These are phyloP conservation scores for Pyrrhia umbra DNA, from an alignment of 2,888 invertebrate species.

Conservation along the genomic window DNA sequence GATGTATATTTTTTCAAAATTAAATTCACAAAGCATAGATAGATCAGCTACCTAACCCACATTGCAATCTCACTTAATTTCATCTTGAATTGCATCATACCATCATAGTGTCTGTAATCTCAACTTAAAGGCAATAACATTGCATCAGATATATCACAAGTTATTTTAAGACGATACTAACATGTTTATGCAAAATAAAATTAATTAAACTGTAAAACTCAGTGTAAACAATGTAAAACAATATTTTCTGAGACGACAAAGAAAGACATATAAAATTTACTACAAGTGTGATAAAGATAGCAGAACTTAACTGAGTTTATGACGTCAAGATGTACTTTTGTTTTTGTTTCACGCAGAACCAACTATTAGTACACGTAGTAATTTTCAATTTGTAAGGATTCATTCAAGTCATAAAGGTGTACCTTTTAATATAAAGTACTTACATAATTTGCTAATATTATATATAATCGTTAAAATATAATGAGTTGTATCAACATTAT, in stretches of 20 bases:
- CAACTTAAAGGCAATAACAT: constrained; percentile 2
- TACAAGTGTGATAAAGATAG: constrained; percentile 37
- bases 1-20: neutral
- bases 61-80: constrained; percentile 41
- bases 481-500: too few species aligned
- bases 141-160: neutral
- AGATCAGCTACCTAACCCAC: constrained; percentile 1
- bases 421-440: too few species aligned
- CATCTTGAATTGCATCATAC: constrained; percentile 46
- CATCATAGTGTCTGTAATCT: neutral
- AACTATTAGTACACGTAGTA: neutral
- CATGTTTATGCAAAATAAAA: neutral
- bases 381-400: neutral
- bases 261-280: constrained; percentile 10
- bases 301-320: neutral
- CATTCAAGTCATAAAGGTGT: neutral
- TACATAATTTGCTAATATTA: too few species aligned
- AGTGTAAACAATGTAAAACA: constrained; percentile 28
- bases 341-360: constrained; percentile 23
- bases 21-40: neutral
- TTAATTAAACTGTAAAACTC: constrained; percentile 1
- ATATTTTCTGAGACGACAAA: constrained; percentile 18
- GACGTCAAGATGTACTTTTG: constrained; percentile 5
- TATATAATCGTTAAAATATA: too few species aligned
- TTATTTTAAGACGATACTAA: constrained; percentile 8